Conservation (phyloP, 2,888 invertebrate species). For the Boloria selene region DNA sequence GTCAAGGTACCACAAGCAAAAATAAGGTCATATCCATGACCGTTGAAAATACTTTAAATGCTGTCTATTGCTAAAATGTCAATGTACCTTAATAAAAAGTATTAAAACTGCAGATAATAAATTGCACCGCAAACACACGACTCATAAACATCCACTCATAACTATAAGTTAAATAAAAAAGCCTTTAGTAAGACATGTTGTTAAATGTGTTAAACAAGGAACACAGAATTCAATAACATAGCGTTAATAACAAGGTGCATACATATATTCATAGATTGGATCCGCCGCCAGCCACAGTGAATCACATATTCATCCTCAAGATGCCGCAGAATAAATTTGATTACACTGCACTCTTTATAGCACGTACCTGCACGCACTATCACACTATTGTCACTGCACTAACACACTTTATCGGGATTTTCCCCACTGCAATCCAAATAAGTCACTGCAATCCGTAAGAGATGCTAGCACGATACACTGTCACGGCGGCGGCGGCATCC, state of each 20-base stretch:
- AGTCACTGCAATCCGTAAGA: slow-evolving; percentile 78
- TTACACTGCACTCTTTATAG: slow-evolving; percentile 65
- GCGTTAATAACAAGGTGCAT: slow-evolving; percentile 62
- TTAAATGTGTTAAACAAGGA: slow-evolving; percentile 40
- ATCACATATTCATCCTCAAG: slow-evolving; percentile 34
- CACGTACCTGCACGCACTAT: slow-evolving; percentile 58
- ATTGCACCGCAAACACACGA: slow-evolving; percentile 1
- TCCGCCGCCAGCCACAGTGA: slow-evolving; percentile 77
- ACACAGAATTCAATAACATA: slow-evolving; percentile 37
- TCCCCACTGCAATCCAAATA: slow-evolving; percentile 79
- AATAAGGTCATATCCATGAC: too few relatives aligned
- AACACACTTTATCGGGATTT: slow-evolving; percentile 56
- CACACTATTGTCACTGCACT: slow-evolving; percentile 71
- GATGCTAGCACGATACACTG: slow-evolving; percentile 53
- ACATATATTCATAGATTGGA: slow-evolving; percentile 50
- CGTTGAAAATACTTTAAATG: too few relatives aligned
- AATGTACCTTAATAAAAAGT: too few relatives aligned
- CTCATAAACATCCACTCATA: neutral
- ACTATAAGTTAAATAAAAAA: slow-evolving; percentile 23
- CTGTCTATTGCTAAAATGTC: too few relatives aligned
- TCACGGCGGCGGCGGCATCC: slow-evolving; percentile 64
- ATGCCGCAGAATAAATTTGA: slow-evolving; percentile 36
- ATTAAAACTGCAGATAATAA: neutral
- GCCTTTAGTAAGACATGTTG: slow-evolving; percentile 36
- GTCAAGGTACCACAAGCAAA: too few relatives aligned